Percentiles rank a stretch among this genome's conserved stretches.
Evolutionary conservation across 1,140 invertebrate genomes (phyloP).

Genomic region (Polypedilum pembai): DNA sequence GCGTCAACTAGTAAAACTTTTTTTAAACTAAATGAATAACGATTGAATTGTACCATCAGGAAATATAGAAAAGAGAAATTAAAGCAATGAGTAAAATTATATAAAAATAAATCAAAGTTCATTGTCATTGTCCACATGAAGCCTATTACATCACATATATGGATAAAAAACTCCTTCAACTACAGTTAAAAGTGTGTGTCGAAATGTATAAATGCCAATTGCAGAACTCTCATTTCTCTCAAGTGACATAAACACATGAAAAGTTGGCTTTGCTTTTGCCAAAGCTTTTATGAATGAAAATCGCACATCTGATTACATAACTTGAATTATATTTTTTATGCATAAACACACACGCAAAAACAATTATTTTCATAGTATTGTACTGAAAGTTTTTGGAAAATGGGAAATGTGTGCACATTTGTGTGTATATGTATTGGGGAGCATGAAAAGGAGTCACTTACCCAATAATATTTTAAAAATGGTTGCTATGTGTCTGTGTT

Average conservation of each 20-base stretch:
- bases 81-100: too few species aligned
- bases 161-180: too few species aligned
- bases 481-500: neutral
- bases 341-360: neutral
- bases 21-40: too few species aligned
- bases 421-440: neutral
- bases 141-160: too few species aligned
- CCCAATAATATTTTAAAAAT: conserved; percentile 25
- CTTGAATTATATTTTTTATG: neutral
- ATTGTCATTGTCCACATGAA: too few species aligned
- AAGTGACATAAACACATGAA: neutral
- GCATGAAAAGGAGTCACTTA: neutral
- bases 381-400: neutral
- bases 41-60: too few species aligned
- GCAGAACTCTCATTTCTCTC: too few species aligned
- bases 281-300: conserved; percentile 27
- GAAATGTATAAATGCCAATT: too few species aligned
- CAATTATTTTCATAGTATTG: neutral
- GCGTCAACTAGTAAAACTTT: too few species aligned
- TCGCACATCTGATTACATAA: conserved; percentile 8
- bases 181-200: too few species aligned
- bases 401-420: neutral
- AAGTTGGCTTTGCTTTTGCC: neutral
- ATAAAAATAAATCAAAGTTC: too few species aligned
- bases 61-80: too few species aligned